Evolutionary conservation across 2,888 invertebrate species (phyloP), one percentile per base, ranked within the genome.

Genomic region (Diplolepis rosae): DNA sequence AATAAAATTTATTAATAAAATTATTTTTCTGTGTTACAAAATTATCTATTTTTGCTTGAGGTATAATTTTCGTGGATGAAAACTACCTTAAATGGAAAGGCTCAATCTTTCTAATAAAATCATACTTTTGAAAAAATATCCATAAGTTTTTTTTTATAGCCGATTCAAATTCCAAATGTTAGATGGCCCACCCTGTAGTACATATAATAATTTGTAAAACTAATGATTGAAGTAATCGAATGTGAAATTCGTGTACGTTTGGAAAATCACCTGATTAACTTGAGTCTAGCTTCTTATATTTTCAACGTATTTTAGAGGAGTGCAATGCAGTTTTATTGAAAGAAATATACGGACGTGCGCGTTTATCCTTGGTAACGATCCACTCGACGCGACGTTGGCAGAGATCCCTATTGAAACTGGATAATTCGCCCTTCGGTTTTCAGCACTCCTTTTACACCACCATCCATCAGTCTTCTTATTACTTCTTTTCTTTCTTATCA

Each of bases 321-420:
- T 15, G 42, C 42, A 42, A 42, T 6, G 42, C 42, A 42, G 42
- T 5, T 42, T 42, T 42, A 42, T 42, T 42, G 42, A 42, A 42
- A 42, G 42, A 42, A 42, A 42, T 15, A 42, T 42, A 42, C 42
- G 42, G 42, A 24, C 24, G 22, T 22, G 48, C 22, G 9, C 0
- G 18, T 6, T 48, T 48, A 48, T 48, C 22, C 48, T 22, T n/a
- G 11, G 13, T 24, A 51, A 24, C 50, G 24, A 54, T 42, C 42
- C 42, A 54, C 28, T 54, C 54, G 54, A 18, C 28, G 30, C 54
- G 54, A 18, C 28, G 30, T 18, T 30, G 54, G 30, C 28, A 56
- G 56, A 56, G 56, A 22, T 56, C 18, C 22, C 32, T 56, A 56
- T 56, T 56, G 22, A 56, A 35, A 32, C 22, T 32, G 22, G 22